These are phyloP conservation scores for Astropecten irregularis DNA, from an alignment of 53 echinoderm and acorn worm species.

Conservation along the genomic window DNA sequence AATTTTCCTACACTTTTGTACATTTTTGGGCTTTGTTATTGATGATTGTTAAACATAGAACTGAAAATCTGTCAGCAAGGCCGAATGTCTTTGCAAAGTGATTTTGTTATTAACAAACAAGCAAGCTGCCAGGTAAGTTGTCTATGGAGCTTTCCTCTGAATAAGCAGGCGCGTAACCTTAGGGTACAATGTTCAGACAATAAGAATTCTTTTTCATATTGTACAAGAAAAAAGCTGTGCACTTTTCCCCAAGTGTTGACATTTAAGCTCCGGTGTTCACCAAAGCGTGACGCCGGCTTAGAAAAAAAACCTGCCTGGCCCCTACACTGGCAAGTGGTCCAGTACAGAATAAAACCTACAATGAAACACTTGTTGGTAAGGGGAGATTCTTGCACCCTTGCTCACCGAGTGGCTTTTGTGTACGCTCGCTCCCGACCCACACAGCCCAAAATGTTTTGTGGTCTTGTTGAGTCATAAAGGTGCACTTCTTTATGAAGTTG, in stretches of 20 bases:
- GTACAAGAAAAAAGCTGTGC: background rate
- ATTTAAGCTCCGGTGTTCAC: constrained; percentile 22
- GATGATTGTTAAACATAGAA: background rate
- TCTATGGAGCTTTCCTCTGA: background rate
- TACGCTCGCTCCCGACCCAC: background rate
- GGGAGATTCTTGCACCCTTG: background rate
- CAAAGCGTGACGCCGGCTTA: background rate
- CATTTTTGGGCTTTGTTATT: background rate
- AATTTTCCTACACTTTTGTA: background rate
- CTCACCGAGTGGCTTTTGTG: background rate
- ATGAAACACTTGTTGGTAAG: background rate
- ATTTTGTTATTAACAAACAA: background rate
- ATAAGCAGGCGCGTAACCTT: background rate
- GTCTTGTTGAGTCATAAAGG: background rate
- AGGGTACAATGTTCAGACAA: background rate
- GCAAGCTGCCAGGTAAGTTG: background rate
- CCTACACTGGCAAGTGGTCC: background rate
- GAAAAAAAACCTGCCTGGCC: background rate
- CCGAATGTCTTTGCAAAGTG: background rate
- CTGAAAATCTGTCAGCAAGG: background rate
- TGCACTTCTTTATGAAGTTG: background rate
- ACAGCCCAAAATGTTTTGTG: background rate
- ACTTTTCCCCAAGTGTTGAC: background rate
- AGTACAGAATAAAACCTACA: no score
- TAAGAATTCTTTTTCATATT: background rate